Evolutionary conservation across 2,113 vertebrate species (phyloP), one percentile per base, ranked within the genome.

Genomic region (Macaca fascicularis): DNA sequence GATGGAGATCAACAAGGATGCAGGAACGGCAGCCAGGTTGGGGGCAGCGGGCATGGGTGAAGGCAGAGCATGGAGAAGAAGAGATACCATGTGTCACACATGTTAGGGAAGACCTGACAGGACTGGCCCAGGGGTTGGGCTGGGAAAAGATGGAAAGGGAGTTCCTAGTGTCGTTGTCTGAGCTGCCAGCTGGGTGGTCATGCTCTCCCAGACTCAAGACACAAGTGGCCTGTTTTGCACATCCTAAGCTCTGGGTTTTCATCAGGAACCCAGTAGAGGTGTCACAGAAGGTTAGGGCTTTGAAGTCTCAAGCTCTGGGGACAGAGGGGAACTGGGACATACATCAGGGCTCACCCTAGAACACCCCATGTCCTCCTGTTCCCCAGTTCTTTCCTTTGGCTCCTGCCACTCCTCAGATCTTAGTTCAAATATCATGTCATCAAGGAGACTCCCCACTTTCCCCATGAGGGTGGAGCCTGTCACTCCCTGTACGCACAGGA

Each of bases 61-160:
- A 23, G 23, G 5, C n/a, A 14, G 81, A 35, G 19, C 23, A 0
- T 2, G 1, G 40, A 67, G 38, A 55, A 57, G 74, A 35, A 79
- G 3, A 50, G 8, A 25, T 40, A 11, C 6, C 0, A 32, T 0
- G 8, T 35, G 13, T 27, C 40, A 4, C 17, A 0, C 19, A 0
- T 30, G 16, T 14, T 6, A 19, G 32, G 43, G 30, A 55, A 43
- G 3, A 52, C 45, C 11, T 0, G 1, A 69, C 9, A 2, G 48
- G 40, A 45, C 40, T 35, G 32, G 59, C 14, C 30, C 32, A 13
- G 25, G 70, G 19, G 25, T 3, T 7, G 64, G 27, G 12, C 8
- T 3, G 35, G n/a, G 45, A 43, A 6, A 48, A 45, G 72, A 17
- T 3, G 25, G 40, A 25, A 32, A 40, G 25, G 11, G 3, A 8